These are phyloP conservation scores for Bembecia ichneumoniformis DNA, from an alignment of 2,888 invertebrate species.

Conservation along the genomic window DNA sequence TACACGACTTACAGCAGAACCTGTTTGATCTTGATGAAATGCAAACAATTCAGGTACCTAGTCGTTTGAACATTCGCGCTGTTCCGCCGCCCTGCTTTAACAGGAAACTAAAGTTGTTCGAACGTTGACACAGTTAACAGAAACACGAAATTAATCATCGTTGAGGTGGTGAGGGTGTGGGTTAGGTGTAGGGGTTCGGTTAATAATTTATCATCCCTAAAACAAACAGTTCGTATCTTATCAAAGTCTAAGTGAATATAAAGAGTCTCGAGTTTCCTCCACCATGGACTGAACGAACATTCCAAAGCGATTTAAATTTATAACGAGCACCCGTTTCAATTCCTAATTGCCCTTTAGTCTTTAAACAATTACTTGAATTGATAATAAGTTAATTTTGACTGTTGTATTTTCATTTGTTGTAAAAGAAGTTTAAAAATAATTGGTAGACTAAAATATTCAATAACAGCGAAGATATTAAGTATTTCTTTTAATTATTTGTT, in stretches of 20 bases:
- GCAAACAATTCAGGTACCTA: no score
- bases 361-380: conserved; percentile 17
- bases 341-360: conserved; percentile 22
- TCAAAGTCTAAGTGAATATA: conserved; percentile 13
- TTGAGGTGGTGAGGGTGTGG: neutral
- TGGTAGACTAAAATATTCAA: neutral
- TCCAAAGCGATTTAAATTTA: conserved; percentile 21
- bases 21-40: no score
- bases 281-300: conserved; percentile 10
- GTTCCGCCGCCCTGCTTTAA: neutral
- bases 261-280: conserved; percentile 9
- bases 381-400: conserved; percentile 13
- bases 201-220: conserved; percentile 3
- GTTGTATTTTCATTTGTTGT: conserved; percentile 4
- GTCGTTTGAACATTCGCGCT: no score
- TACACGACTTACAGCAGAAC: no score
- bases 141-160: neutral
- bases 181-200: neutral
- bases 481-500: no score
- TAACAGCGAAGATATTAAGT: no score
- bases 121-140: neutral
- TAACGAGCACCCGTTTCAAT: conserved; percentile 17
- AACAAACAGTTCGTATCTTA: conserved; percentile 11
- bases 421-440: neutral
- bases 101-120: neutral